Conservation (phyloP, 2,113 vertebrate species). For the Eurystomus gularis region DNA sequence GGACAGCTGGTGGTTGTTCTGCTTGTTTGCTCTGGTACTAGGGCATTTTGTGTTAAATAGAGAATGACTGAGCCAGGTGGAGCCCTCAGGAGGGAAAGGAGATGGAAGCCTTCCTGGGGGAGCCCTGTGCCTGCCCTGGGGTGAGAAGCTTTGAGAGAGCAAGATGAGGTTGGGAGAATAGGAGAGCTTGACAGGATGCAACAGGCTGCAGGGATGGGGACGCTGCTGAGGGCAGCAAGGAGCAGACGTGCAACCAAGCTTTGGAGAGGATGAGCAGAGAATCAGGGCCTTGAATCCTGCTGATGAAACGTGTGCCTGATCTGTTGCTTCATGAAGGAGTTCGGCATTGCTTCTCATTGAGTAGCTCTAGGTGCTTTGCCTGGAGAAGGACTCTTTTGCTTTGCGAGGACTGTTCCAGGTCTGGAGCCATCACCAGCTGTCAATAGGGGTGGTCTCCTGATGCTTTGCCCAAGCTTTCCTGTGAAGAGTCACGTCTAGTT, state of each 20-base stretch:
- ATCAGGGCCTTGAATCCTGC: neutral
- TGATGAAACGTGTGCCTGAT: neutral
- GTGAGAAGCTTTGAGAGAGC: neutral
- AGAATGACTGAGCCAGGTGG: slow-evolving; percentile 4
- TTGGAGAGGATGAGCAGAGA: neutral
- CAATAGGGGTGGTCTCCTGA: neutral
- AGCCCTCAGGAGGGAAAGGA: neutral
- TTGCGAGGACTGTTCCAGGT: neutral
- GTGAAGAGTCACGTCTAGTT: neutral
- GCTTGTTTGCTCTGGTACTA: neutral
- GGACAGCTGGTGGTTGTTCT: neutral
- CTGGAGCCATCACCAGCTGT: accelerated
- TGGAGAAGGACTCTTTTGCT: neutral
- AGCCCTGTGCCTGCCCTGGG: neutral
- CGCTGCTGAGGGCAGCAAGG: neutral
- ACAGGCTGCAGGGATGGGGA: neutral
- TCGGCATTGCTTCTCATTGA: neutral
- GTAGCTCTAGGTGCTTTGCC: neutral
- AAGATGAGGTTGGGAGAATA: neutral
- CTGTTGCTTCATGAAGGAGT: neutral
- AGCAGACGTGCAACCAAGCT: accelerated
- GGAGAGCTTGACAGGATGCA: neutral
- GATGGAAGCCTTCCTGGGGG: neutral
- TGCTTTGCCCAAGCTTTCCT: neutral
- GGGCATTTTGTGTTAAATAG: neutral